Base-by-base conservation (phyloP, 2,113 vertebrate genomes). In the Pyxicephalus adspersus region DNA sequence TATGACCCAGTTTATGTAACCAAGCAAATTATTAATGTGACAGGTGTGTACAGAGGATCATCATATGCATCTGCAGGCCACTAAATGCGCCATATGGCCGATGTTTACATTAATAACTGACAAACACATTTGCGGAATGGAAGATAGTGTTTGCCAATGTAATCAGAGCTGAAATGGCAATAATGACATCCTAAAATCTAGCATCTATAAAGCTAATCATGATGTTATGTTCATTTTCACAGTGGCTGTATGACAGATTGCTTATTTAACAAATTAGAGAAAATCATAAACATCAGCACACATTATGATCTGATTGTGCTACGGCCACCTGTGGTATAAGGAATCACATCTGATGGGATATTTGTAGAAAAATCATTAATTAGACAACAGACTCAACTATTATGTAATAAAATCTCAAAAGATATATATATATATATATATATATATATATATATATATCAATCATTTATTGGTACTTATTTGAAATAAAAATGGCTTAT, bases 31-130 rank as follows among this genome's bases (percentile, higher is more conserved):
- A 19, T 20, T 23, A 22, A n/a, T 22, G 26, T 45, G 28, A 16
- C 63, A 66, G 76, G 61, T 66, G 75, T 22, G 25, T 15, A 38
- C 74, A 38, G 51, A 31, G 7, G 23, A 22, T 20, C 8, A n/a
- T 63, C 50, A 45, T n/a, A 51, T 51, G 50, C 20, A 65, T 16
- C 76, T 57, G 23, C 8, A 57, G 23, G 9, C 50, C 13, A 45
- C 8, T 45, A 18, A 23, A 70, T 2, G 50, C 19, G 26, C 63
- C 76, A 77, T 77, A 64, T 77, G 76, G 28, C 58, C 63, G 13
- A 2, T 66, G 4, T 54, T 55, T 55, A n/a, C 26, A 25, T 16
- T 22, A 58, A 8, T 58, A 23, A 61, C 71, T 18, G 3, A 9
- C 5, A 23, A 5, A 20, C 28, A 58, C 28, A 8, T 31, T 58